A percentile compares a stretch with the other conserved stretches of the same genome.
These are phyloP conservation scores for Linyphia triangularis DNA, from an alignment of 2,888 invertebrate genomes.

Conservation along the genomic window DNA sequence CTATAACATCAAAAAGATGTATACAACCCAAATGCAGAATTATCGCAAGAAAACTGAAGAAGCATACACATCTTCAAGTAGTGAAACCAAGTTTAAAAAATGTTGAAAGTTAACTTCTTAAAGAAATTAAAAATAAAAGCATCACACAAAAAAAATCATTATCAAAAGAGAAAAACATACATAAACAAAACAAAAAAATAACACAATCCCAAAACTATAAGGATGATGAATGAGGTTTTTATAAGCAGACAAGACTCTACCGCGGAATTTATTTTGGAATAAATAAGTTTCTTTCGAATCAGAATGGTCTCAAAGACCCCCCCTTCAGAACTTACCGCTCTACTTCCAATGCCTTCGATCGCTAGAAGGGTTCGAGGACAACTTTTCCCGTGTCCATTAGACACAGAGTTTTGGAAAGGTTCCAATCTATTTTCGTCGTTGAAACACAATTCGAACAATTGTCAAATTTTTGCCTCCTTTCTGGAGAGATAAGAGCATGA, in stretches of 20 bases:
- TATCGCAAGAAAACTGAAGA: not conserved
- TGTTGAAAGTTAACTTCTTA: not conserved
- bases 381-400: slow-evolving; percentile 50
- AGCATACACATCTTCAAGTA: not conserved
- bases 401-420: slow-evolving; percentile 40
- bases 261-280: slow-evolving; percentile 9
- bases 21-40: not conserved
- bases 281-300: slow-evolving; percentile 33
- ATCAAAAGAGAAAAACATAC: not conserved
- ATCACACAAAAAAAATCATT: not conserved
- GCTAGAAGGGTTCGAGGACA: slow-evolving; percentile 7
- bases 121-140: not conserved
- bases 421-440: slow-evolving; percentile 56
- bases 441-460: slow-evolving; percentile 35
- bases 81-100: not conserved
- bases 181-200: not conserved
- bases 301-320: not conserved
- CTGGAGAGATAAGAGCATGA: slow-evolving; percentile 1
- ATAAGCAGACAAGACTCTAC: not conserved
- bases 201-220: not conserved
- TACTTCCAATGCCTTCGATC: slow-evolving; percentile 25
- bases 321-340: slow-evolving; percentile 11
- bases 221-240: not conserved
- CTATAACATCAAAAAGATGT: no score
- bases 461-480: slow-evolving; percentile 38